Conservation (phyloP, 2,888 invertebrate genomes). For the Galerucella nymphaeae region DNA sequence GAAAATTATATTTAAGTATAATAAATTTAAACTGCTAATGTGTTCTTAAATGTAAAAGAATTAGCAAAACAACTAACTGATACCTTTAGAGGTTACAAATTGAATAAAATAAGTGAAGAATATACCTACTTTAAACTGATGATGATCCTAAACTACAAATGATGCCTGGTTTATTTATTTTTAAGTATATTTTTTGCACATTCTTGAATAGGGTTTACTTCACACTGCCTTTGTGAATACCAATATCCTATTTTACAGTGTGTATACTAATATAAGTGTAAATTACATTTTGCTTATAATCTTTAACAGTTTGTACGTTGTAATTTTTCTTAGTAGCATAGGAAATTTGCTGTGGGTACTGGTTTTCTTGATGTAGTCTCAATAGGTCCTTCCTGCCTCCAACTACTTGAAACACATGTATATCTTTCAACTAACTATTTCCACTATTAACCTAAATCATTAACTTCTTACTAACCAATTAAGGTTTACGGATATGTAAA, state of each 20-base stretch:
- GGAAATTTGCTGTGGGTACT: conserved; percentile 53
- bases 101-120: too few species aligned
- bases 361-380: conserved; percentile 59
- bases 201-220: not conserved
- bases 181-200: too few species aligned
- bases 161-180: too few species aligned
- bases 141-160: too few species aligned
- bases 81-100: too few species aligned
- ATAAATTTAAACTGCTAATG: too few species aligned
- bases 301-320: conserved; percentile 1
- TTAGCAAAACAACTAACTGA: too few species aligned
- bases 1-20: too few species aligned
- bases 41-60: too few species aligned
- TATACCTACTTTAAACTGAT: too few species aligned
- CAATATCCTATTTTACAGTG: not conserved
- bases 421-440: conserved; percentile 61
- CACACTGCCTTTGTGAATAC: not conserved
- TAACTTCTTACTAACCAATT: conserved; percentile 62
- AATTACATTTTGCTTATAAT: not conserved
- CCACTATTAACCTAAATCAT: conserved; percentile 54
- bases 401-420: conserved; percentile 60
- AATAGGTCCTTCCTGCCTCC: conserved; percentile 66
- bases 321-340: conserved; percentile 25
- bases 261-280: not conserved
- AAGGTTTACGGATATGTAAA: conserved; percentile 46